Conservation (phyloP, 2,797 vertebrate species). For the Lutjanus campechanus region DNA sequence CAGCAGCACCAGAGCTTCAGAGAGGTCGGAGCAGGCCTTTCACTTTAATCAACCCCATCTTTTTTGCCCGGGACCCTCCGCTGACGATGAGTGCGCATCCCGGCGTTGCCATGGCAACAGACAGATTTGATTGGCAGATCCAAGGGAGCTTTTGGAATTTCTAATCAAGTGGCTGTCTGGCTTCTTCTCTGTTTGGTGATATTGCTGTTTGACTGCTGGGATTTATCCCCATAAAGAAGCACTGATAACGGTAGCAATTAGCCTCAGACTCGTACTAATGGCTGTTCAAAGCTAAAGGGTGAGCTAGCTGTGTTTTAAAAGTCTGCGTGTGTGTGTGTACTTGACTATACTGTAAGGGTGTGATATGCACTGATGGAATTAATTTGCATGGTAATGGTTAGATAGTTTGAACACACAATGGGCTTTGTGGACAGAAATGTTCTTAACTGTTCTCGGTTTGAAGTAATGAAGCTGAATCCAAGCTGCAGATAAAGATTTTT, state of each 20-base stretch:
- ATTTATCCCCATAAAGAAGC: slow-evolving; percentile 50
- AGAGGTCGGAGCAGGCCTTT: slow-evolving; percentile 46
- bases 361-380: slow-evolving; percentile 52
- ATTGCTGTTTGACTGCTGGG: slow-evolving; percentile 69
- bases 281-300: slow-evolving; percentile 50
- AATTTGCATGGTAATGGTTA: slow-evolving; percentile 67
- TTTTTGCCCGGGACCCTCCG: slow-evolving; percentile 34
- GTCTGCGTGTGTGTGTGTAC: slow-evolving; percentile 29
- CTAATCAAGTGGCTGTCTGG: slow-evolving; percentile 76
- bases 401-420: slow-evolving; percentile 46
- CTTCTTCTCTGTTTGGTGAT: slow-evolving; percentile 61
- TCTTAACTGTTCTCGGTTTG: slow-evolving; percentile 30
- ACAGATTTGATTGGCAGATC: slow-evolving; percentile 75
- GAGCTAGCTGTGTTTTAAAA: slow-evolving; percentile 37
- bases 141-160: slow-evolving; percentile 75
- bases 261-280: slow-evolving; percentile 53
- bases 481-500: background rate
- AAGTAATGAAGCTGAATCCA: slow-evolving; percentile 36
- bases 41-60: slow-evolving; percentile 68
- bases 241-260: slow-evolving; percentile 69
- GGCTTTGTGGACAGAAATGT: slow-evolving; percentile 36
- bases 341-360: slow-evolving; percentile 38
- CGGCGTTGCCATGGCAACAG: slow-evolving; percentile 66
- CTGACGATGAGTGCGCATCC: slow-evolving; percentile 53
- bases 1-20: slow-evolving; percentile 31